Evolutionary conservation across 2,113 vertebrate genomes (phyloP).

Genomic region (Phalacrocorax brasilianus): DNA sequence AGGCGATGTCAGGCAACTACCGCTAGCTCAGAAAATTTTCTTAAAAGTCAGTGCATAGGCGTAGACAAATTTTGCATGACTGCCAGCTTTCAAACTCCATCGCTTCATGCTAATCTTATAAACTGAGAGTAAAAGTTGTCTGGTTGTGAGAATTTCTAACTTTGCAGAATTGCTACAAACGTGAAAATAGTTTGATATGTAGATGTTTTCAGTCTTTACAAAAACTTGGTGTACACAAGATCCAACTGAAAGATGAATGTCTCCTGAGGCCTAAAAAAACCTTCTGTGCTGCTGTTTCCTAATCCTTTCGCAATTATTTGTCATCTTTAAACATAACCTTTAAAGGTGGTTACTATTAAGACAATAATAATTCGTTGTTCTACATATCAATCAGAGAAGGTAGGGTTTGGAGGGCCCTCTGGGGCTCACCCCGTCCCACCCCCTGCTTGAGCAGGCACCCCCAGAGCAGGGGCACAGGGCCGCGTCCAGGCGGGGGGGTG

Average conservation of each 20-base stretch:
- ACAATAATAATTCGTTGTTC: background rate
- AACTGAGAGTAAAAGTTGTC: background rate
- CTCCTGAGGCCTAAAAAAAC: background rate
- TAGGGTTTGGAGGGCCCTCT: no score
- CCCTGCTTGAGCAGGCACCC: no score
- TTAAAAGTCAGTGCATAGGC: background rate
- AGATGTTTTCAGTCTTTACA: background rate
- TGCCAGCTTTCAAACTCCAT: background rate
- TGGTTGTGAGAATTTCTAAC: background rate
- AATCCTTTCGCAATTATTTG: background rate
- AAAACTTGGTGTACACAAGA: background rate
- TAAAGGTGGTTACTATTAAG: background rate
- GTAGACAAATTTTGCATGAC: background rate
- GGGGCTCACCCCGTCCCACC: no score
- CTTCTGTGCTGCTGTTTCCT: background rate
- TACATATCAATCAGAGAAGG: fast-evolving
- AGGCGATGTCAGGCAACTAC: background rate
- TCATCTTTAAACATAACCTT: background rate
- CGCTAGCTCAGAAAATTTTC: background rate
- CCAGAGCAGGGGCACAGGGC: no score
- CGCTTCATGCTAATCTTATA: background rate
- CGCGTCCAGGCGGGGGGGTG: no score
- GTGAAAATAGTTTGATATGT: background rate
- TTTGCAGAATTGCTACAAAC: background rate
- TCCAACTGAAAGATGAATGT: background rate